Conservation (phyloP, 2,113 vertebrate genomes). For the Mustelus asterias region DNA sequence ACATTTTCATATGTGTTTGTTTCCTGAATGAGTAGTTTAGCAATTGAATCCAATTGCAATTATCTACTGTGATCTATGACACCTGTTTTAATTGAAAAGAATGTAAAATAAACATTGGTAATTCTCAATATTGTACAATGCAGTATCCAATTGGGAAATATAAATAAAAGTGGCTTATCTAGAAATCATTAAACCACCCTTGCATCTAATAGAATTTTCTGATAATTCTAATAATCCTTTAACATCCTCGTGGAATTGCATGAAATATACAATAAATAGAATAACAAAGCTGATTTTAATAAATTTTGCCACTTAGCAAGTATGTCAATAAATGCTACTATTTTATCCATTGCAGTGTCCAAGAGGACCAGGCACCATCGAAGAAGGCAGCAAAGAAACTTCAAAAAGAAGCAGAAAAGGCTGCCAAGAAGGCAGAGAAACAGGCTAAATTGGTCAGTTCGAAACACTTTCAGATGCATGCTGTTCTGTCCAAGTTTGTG, state of each 20-base stretch:
- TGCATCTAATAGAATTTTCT: neutral
- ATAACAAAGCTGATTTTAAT: neutral
- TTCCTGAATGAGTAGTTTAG: slow-evolving; percentile 62
- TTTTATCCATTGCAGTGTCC: slow-evolving; percentile 65
- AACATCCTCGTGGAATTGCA: slow-evolving; percentile 61
- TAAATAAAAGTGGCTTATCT: neutral
- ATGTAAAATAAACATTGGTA: neutral
- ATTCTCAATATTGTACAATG: neutral
- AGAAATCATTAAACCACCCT: neutral
- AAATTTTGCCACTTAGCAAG: neutral
- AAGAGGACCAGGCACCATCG: slow-evolving; percentile 63
- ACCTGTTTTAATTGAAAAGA: neutral
- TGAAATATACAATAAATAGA: slow-evolving; percentile 48
- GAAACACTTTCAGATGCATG: slow-evolving; percentile 33
- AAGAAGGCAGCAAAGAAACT: slow-evolving; percentile 72
- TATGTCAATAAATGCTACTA: slow-evolving; percentile 34
- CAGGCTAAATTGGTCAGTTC: slow-evolving; percentile 61
- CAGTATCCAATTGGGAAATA: neutral
- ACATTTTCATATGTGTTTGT: slow-evolving; percentile 66
- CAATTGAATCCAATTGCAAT: slow-evolving; percentile 44
- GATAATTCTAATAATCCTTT: neutral
- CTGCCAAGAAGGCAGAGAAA: slow-evolving; percentile 70
- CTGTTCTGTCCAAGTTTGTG: neutral
- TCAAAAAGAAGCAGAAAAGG: slow-evolving; percentile 73
- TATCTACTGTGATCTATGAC: neutral